phyloP scores from a whole-genome alignment of 2,797 vertebrate species.

The Pelochelys cantorii region DNA sequence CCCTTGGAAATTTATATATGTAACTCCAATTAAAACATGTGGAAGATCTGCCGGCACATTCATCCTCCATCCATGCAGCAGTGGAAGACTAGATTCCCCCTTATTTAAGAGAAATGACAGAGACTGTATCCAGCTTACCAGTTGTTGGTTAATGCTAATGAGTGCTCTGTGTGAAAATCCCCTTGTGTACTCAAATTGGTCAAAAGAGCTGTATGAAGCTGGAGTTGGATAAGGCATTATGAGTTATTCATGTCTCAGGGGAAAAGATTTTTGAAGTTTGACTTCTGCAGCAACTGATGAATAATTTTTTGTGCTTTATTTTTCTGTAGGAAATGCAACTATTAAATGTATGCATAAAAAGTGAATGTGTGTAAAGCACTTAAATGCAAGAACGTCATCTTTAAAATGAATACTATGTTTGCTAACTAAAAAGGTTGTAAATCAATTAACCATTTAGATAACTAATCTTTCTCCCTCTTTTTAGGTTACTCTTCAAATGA shows the following conservation, averaged over 20 bases:
- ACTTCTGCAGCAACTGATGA: conserved; percentile 40
- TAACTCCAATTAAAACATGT: conserved; percentile 46
- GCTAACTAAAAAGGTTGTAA: conserved; percentile 7
- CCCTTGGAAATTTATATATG: conserved; percentile 1
- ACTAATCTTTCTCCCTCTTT: not conserved
- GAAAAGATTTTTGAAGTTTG: conserved; percentile 38
- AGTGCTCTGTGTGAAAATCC: not conserved
- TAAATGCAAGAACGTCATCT: not conserved
- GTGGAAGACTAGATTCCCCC: conserved; percentile 24
- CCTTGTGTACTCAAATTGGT: conserved; percentile 12
- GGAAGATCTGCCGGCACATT: conserved; percentile 42
- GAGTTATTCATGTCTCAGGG: conserved; percentile 58
- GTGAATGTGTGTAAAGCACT: conserved; percentile 22
- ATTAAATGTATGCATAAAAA: conserved; percentile 15
- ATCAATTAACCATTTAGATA: not conserved
- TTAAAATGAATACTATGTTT: not conserved
- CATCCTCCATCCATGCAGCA: conserved; percentile 3
- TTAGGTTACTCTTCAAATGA: conserved; percentile 2
- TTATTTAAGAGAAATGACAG: conserved; percentile 54
- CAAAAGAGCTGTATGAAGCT: conserved; percentile 8
- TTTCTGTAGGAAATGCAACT: not conserved
- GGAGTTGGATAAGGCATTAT: conserved; percentile 16
- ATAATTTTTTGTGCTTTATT: conserved; percentile 31
- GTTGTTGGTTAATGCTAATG: conserved; percentile 9
- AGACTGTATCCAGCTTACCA: conserved; percentile 6